Conservation (phyloP, 2,797 vertebrate species). For the Clarias platycephalus region DNA sequence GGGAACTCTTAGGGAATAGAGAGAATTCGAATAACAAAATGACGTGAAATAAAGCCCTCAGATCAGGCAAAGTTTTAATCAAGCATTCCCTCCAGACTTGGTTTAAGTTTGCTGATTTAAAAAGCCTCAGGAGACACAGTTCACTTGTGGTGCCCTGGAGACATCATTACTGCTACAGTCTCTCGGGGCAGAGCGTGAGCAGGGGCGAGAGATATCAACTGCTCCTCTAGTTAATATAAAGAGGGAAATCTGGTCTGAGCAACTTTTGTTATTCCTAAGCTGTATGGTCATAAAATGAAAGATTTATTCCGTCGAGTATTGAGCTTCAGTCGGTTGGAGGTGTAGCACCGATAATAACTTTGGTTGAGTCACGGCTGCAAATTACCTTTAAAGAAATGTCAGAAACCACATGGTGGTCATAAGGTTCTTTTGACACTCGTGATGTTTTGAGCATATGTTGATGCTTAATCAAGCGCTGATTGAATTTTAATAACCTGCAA, state of each 20-base stretch:
- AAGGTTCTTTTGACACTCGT: constrained; percentile 21
- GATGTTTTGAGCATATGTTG: not conserved
- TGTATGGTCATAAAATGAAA: not conserved
- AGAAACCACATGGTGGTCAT: constrained; percentile 20
- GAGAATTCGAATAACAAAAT: not conserved
- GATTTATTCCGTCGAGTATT: not conserved
- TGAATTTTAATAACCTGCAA: constrained; percentile 16
- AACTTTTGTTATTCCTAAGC: constrained; percentile 2
- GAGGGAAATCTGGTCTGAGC: not conserved
- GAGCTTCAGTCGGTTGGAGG: not conserved
- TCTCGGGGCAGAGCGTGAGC: constrained; percentile 24
- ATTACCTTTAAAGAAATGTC: constrained; percentile 24
- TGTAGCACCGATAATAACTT: not conserved
- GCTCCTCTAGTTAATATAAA: constrained; percentile 3
- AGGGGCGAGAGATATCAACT: not conserved
- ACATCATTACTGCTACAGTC: constrained; percentile 40
- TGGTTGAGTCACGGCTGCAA: constrained; percentile 5
- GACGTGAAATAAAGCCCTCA: not conserved
- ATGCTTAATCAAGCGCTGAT: constrained; percentile 23
- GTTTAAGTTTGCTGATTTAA: constrained; percentile 42
- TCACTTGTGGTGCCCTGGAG: constrained; percentile 25
- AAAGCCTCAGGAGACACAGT: constrained; percentile 16
- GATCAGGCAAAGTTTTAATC: constrained; percentile 40
- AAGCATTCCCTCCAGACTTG: constrained; percentile 36
- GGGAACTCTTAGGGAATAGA: not conserved